Base-by-base conservation (phyloP, 2,888 invertebrate genomes). In the Timema podura region DNA sequence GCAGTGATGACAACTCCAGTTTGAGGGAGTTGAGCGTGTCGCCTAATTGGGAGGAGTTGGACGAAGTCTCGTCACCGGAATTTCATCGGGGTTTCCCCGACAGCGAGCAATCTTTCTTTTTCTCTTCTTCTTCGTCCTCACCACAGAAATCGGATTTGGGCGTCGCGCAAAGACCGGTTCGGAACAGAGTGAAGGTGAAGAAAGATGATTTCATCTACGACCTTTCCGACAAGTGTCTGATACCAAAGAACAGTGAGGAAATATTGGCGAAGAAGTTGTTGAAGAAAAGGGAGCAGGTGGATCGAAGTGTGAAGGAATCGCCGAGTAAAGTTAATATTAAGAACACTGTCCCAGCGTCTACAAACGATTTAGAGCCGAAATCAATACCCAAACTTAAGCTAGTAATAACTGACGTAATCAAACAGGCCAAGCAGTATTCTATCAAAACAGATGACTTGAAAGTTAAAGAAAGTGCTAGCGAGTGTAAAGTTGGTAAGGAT, bases 191-290 rank as follows among this genome's bases (percentile, higher is more conserved):
- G 0, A 89, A 87, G 79, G 85, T 85, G 9, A 85, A 87, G 74
- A 85, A 87, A 77, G 88, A 87, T 77, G 90, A 91, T 80, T 91
- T 90, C 78, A 87, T 90, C 75, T 91, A 90, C 77, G 90, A 90
- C 81, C 81, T 89, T 74, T 86, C 87, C 8, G 71, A 70, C 54
- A 71, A 48, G 57, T 70, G 67, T 57, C 44, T 68, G 16, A 6
- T 61, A 45, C 61, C 30, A 44, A 61, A 61, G 44, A 45, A 61
- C 11, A 61, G 45, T 13, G 44, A 44, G 9, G 2, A 30, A 10
- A 45, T 44, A 5, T 30, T 44, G 2, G 30, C 44, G 9, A 61
- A 61, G 61, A 61, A 61, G 44, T 10, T 61, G n/a, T 30, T 45
- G 44, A 16, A 44, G n/a, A 30, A 45, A 9, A 61, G n/a, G 45